A percentile compares a stretch with the other conserved stretches of the same genome.
These are phyloP conservation scores for Argya squamiceps DNA, from an alignment of 2,797 vertebrate species.

Conservation along the genomic window DNA sequence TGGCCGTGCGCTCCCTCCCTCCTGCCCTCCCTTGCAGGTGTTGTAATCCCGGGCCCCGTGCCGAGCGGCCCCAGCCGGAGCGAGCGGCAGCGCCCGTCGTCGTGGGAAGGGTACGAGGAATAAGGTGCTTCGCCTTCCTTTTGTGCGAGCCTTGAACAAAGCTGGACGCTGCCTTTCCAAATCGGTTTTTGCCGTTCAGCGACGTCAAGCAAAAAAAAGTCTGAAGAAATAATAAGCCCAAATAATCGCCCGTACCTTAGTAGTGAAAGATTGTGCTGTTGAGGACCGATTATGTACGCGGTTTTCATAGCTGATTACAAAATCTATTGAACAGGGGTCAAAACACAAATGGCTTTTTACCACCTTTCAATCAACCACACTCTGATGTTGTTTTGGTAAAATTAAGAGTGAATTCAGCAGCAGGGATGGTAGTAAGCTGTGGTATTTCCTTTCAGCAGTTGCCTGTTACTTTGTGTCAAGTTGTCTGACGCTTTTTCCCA, in stretches of 20 bases:
- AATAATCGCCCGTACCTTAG: not conserved
- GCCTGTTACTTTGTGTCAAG: not conserved
- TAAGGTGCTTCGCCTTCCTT: not conserved
- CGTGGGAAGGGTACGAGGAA: not conserved
- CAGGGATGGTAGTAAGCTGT: not conserved
- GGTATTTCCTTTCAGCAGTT: not conserved
- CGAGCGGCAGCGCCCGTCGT: not conserved
- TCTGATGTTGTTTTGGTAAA: not conserved
- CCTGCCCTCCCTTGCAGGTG: not conserved
- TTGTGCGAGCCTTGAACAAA: not conserved
- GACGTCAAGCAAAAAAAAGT: not conserved
- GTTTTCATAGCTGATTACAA: not conserved
- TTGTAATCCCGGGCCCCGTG: slow-evolving; percentile 24
- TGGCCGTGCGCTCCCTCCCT: not conserved
- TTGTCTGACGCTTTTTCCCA: not conserved
- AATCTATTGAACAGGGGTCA: not conserved
- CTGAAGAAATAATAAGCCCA: not conserved
- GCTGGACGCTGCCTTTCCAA: not conserved
- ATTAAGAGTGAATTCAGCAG: not conserved
- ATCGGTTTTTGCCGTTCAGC: not conserved
- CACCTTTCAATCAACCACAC: not conserved
- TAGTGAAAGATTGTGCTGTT: not conserved
- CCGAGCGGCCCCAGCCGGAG: not conserved
- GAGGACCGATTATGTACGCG: too few species aligned
- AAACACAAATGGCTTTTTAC: not conserved